Conservation (phyloP, 1,140 invertebrate species). For the Mya arenaria region DNA sequence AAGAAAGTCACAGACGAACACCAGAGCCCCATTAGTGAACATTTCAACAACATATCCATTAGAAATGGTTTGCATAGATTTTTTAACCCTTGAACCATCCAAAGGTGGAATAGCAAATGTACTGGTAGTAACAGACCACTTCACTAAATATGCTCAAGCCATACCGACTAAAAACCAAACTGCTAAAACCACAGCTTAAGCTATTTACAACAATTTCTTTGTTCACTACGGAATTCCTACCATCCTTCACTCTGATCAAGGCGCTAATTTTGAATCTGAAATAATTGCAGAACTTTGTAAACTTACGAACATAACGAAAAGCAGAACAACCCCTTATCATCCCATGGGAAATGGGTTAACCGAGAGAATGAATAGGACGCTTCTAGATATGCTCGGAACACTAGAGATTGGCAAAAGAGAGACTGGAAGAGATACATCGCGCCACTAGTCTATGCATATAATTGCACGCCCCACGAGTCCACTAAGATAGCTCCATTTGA, state of each 20-base stretch:
- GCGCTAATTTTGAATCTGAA: conserved; percentile 40
- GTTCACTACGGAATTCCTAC: conserved; percentile 21
- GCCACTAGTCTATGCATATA: conserved; percentile 24
- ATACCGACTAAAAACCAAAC: conserved; percentile 49
- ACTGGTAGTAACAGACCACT: conserved; percentile 50
- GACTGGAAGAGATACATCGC: conserved; percentile 25
- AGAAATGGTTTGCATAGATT: conserved; percentile 26
- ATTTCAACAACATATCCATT: not conserved
- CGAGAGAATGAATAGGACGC: conserved; percentile 22
- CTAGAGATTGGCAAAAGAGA: conserved; percentile 5
- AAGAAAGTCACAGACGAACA: not conserved
- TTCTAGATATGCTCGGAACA: conserved; percentile 14
- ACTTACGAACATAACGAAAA: not conserved
- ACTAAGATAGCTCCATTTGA: conserved; percentile 20
- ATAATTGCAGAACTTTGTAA: conserved; percentile 44
- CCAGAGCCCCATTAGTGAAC: not conserved
- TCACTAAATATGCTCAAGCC: conserved; percentile 45
- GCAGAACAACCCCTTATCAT: not conserved
- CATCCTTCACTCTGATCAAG: conserved; percentile 46
- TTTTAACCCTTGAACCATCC: not conserved
- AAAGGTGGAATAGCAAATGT: not conserved
- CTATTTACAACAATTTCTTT: conserved; percentile 30
- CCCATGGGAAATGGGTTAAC: not conserved
- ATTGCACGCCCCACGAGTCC: conserved; percentile 12
- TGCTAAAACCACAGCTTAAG: conserved; percentile 39